phyloP scores from a whole-genome alignment of 1,140 invertebrate genomes.

The Himalopsyche phryganea region DNA sequence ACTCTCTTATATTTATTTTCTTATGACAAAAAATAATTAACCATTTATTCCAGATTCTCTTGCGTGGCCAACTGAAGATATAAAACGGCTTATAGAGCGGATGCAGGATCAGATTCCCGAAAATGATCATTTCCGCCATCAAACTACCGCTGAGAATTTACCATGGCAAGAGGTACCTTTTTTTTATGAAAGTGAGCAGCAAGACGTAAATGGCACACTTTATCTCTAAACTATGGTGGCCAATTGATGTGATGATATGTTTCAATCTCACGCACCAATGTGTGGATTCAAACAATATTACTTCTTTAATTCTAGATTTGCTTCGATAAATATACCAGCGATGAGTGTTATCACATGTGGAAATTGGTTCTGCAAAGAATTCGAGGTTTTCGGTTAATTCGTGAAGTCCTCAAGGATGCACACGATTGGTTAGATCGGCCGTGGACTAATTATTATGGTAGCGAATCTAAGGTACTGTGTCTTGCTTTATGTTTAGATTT shows the following conservation, averaged over 20 bases:
- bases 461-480: conserved; percentile 36
- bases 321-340: conserved; percentile 43
- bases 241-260: no score
- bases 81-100: conserved; percentile 35
- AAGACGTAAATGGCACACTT: no score
- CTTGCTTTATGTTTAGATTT: no score
- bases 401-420: conserved; percentile 50
- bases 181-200: no score
- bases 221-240: no score
- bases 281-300: no score
- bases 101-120: conserved; percentile 37
- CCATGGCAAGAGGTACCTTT: conserved; percentile 37
- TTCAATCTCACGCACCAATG: no score
- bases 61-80: conserved; percentile 37
- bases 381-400: conserved; percentile 46
- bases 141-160: conserved; percentile 35
- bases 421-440: conserved; percentile 46
- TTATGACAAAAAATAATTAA: no score
- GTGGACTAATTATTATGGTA: conserved; percentile 44
- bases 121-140: conserved; percentile 36
- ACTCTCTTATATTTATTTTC: no score
- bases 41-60: no score
- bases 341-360: conserved; percentile 50
- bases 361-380: conserved; percentile 41
- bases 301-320: conserved; percentile 40